phyloP scores from a whole-genome alignment of 2,797 vertebrate species.

The Mormyrops attenuatus region DNA sequence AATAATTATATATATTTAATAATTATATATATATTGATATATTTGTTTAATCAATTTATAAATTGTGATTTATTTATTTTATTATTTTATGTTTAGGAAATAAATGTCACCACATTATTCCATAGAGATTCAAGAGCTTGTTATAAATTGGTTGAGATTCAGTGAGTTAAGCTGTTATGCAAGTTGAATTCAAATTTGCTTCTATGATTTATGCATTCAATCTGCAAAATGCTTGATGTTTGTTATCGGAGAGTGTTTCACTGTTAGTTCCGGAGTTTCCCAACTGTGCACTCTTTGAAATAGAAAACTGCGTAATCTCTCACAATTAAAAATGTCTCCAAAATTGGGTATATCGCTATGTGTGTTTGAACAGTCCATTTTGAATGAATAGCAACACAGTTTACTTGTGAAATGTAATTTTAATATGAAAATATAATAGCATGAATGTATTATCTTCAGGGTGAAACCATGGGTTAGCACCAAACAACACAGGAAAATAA shows the following conservation, averaged over 20 bases:
- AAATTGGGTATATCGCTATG: not conserved
- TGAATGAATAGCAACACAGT: not conserved
- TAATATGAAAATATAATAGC: not conserved
- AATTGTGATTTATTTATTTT: not conserved
- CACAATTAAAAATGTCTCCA: not conserved
- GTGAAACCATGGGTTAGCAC: not conserved
- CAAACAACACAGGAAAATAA: not conserved
- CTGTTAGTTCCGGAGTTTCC: not conserved
- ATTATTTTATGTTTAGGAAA: not conserved
- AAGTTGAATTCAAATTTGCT: conserved; percentile 13
- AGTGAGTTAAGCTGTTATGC: not conserved
- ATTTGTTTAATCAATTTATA: not conserved
- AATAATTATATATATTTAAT: no score
- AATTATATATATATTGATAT: no score
- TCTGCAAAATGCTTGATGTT: conserved; percentile 1
- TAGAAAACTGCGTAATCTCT: not conserved
- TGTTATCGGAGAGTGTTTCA: not conserved
- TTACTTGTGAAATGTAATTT: not conserved
- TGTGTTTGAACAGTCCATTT: not conserved
- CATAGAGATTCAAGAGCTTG: not conserved
- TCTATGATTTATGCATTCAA: conserved; percentile 11
- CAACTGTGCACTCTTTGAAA: not conserved
- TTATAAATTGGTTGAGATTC: not conserved
- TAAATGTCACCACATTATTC: conserved; percentile 9
- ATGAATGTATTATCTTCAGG: not conserved